These are phyloP conservation scores for Geophilus truncorum DNA, from an alignment of 2,888 invertebrate species.

Conservation along the genomic window DNA sequence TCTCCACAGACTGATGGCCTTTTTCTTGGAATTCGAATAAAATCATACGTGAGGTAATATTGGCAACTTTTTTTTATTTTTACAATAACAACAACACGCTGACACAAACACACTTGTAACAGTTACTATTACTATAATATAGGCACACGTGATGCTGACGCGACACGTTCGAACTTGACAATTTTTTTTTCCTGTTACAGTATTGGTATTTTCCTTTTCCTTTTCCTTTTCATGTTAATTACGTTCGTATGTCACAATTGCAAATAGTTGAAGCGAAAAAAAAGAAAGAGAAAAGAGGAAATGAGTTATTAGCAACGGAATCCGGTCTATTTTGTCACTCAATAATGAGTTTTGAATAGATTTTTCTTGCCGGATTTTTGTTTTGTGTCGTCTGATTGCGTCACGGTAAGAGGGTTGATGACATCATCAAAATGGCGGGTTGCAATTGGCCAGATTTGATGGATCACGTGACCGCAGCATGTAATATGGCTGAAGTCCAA, in stretches of 20 bases:
- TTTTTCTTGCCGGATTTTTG: not conserved
- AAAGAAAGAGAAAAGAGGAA: not conserved
- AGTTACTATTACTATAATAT: no score
- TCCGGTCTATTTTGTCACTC: not conserved
- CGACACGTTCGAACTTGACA: no score
- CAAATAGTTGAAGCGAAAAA: not conserved
- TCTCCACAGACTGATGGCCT: not conserved
- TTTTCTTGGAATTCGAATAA: not conserved
- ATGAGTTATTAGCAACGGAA: not conserved
- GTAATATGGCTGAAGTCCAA: conserved; percentile 34
- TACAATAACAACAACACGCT: no score
- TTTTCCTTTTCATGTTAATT: no score
- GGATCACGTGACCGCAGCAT: conserved; percentile 29
- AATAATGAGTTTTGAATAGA: not conserved
- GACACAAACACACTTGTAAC: no score
- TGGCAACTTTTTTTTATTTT: not conserved
- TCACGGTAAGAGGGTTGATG: not conserved
- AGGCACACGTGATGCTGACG: no score
- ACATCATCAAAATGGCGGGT: not conserved
- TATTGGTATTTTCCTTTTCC: no score
- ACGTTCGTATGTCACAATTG: not conserved
- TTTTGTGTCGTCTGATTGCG: not conserved
- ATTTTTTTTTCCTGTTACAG: no score
- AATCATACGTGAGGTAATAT: not conserved
- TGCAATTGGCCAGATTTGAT: not conserved